Conservation (phyloP, 2,113 vertebrate genomes). For the Cheilinus undulatus region DNA sequence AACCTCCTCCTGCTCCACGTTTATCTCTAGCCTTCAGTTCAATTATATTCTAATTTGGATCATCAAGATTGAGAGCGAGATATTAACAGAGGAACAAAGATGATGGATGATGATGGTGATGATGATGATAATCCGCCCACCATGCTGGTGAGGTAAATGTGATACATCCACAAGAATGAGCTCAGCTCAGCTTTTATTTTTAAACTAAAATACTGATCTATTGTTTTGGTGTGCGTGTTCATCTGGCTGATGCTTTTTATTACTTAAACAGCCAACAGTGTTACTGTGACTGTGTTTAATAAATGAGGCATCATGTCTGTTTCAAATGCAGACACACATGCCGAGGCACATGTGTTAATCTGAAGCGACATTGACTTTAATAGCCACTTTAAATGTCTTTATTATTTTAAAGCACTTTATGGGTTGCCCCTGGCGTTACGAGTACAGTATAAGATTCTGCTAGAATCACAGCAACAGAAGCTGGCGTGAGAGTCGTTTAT, state of each 20-base stretch:
- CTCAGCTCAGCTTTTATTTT: background rate
- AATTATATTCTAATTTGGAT: background rate
- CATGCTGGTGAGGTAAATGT: background rate
- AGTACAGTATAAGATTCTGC: slow-evolving; percentile 21
- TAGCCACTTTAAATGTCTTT: slow-evolving; percentile 68
- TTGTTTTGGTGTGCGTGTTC: background rate
- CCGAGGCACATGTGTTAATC: slow-evolving; percentile 35
- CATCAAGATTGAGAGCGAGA: background rate
- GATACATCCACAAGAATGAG: background rate
- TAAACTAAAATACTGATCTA: slow-evolving; percentile 7
- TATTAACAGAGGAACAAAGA: background rate
- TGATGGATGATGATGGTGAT: slow-evolving; percentile 4
- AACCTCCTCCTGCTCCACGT: background rate
- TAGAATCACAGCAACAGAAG: slow-evolving; percentile 48
- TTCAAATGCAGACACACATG: slow-evolving; percentile 5
- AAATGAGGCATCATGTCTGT: slow-evolving; percentile 33
- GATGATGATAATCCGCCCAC: slow-evolving; percentile 19
- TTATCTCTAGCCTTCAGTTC: background rate
- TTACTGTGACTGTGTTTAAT: slow-evolving; percentile 34
- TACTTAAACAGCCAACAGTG: slow-evolving; percentile 1
- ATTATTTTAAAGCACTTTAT: slow-evolving; percentile 73
- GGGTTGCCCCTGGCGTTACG: slow-evolving; percentile 42
- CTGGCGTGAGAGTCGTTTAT: background rate
- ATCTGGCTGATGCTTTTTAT: slow-evolving; percentile 7
- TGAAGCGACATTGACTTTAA: slow-evolving; percentile 68